These are phyloP conservation scores for Eupeodes latifasciatus DNA, from an alignment of 2,888 invertebrate species.

Conservation along the genomic window DNA sequence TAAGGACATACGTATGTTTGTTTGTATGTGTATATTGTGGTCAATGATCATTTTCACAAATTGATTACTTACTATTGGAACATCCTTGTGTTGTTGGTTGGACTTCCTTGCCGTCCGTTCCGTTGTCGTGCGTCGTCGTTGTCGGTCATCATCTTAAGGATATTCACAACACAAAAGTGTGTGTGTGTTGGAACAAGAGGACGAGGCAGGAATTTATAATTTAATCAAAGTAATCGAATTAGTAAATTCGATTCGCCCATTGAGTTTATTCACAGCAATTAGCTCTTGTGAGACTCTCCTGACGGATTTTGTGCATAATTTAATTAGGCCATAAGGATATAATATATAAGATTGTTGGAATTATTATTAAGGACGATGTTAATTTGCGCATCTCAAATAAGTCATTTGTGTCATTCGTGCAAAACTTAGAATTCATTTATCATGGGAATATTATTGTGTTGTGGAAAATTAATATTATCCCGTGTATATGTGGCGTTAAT, in stretches of 20 bases:
- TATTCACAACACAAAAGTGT: background rate
- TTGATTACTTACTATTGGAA: slow-evolving; percentile 25
- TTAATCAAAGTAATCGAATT: slow-evolving; percentile 72
- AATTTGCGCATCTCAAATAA: slow-evolving; percentile 53
- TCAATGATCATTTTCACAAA: slow-evolving; percentile 24
- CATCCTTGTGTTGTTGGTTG: background rate
- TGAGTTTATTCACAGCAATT: slow-evolving; percentile 69
- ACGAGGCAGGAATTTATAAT: slow-evolving; percentile 51
- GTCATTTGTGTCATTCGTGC: slow-evolving; percentile 4
- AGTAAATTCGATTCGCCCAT: slow-evolving; percentile 68
- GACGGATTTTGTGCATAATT: slow-evolving; percentile 60
- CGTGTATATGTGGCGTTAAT: too few species aligned
- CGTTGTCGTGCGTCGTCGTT: too few species aligned
- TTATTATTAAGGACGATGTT: slow-evolving; percentile 45
- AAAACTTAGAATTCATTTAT: background rate
- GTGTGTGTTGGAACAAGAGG: background rate
- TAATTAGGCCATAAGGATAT: slow-evolving; percentile 65
- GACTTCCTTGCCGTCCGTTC: too few species aligned
- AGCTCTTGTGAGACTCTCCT: slow-evolving; percentile 48
- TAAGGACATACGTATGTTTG: background rate
- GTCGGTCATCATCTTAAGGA: background rate
- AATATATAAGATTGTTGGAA: slow-evolving; percentile 38
- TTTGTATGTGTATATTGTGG: background rate
- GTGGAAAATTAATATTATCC: background rate
- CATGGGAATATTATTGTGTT: slow-evolving; percentile 16